A percentile compares a stretch with the other conserved stretches of the same genome.
Conservation (phyloP, 2,888 invertebrate species). For the Amiota minor region DNA sequence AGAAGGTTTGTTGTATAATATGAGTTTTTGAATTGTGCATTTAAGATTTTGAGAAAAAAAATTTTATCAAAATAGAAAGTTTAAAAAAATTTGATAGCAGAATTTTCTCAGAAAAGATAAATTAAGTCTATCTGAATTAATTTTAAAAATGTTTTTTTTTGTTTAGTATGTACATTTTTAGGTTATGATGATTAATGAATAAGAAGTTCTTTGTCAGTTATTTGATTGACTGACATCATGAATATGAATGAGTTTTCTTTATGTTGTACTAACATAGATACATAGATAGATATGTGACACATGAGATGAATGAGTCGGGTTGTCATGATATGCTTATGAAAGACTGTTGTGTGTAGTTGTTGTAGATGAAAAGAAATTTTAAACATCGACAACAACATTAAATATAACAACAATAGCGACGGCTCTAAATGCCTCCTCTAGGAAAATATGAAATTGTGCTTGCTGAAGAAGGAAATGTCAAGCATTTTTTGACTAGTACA, state of each 20-base stretch:
- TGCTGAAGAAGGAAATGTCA: slow-evolving; percentile 3
- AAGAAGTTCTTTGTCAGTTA: neutral
- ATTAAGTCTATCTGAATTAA: slow-evolving; percentile 35
- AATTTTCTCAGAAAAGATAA: slow-evolving; percentile 36
- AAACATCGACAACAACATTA: neutral
- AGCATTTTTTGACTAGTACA: neutral
- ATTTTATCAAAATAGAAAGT: slow-evolving; percentile 17
- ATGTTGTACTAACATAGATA: neutral
- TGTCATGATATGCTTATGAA: slow-evolving; percentile 3
- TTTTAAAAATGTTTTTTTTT: too few species aligned
- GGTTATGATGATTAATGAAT: slow-evolving; percentile 4
- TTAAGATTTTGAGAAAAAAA: neutral
- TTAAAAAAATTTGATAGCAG: neutral
- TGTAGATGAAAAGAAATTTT: slow-evolving; percentile 3
- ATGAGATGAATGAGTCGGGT: neutral
- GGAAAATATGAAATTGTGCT: neutral
- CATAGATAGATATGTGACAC: too few species aligned
- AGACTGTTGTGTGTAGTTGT: slow-evolving; percentile 3
- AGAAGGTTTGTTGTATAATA: neutral
- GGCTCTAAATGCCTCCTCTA: too few species aligned
- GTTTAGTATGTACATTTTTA: neutral
- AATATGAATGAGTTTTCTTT: neutral
- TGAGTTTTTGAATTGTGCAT: too few species aligned
- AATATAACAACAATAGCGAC: neutral
- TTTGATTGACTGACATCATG: too few species aligned